phyloP scores from a whole-genome alignment of 2,888 invertebrate species.

The Melitaea athalia region DNA sequence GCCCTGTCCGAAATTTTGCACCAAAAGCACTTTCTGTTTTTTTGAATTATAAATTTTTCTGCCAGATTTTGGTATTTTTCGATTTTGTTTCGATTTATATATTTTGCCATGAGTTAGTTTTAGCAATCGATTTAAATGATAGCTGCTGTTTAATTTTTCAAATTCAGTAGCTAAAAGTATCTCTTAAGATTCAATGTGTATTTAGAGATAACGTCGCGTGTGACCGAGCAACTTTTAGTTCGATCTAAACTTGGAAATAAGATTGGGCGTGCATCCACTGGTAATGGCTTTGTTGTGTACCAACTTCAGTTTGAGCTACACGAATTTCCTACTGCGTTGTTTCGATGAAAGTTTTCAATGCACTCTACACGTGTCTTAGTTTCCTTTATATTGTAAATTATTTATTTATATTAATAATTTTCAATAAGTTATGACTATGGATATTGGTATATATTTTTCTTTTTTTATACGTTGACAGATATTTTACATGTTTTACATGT shows the following conservation, averaged over 20 bases:
- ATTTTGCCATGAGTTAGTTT: too few relatives aligned
- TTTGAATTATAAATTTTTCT: too few relatives aligned
- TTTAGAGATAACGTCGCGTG: slow-evolving; percentile 29
- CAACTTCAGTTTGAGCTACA: slow-evolving; percentile 35
- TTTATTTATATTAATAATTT: neutral
- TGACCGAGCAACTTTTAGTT: slow-evolving; percentile 29
- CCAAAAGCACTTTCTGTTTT: too few relatives aligned
- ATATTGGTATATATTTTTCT: too few relatives aligned
- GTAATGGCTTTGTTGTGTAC: slow-evolving; percentile 40
- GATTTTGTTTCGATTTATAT: neutral
- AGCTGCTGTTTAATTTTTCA: neutral
- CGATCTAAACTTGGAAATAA: slow-evolving; percentile 38
- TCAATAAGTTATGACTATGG: too few relatives aligned
- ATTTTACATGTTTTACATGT: too few relatives aligned
- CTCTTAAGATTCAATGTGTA: slow-evolving; percentile 18
- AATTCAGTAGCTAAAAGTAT: slow-evolving; percentile 7
- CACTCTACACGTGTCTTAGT: slow-evolving; percentile 20
- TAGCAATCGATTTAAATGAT: neutral
- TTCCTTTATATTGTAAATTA: slow-evolving; percentile 1
- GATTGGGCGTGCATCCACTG: slow-evolving; percentile 35
- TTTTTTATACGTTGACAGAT: too few relatives aligned
- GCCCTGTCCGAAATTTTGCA: neutral
- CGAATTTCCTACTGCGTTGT: slow-evolving; percentile 24
- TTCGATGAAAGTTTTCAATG: slow-evolving; percentile 29
- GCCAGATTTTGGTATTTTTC: neutral